Percentiles rank a stretch among this genome's conserved stretches.
phyloP scores from a whole-genome alignment of 2,888 invertebrate species.

The Ypsolopha sequella region DNA sequence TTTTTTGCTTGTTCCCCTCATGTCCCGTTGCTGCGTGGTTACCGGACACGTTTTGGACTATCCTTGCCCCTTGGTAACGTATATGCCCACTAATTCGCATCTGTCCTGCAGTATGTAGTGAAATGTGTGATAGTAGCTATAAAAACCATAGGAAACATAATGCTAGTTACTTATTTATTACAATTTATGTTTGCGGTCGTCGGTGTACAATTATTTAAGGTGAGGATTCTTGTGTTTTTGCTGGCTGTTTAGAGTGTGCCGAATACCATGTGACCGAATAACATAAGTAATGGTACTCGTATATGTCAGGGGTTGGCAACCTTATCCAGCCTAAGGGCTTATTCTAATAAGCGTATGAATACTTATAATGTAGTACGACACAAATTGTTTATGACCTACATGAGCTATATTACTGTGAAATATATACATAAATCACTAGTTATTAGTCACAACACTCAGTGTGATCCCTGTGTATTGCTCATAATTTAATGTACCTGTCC shows the following conservation, averaged over 20 bases:
- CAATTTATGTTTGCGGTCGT: conserved; percentile 99
- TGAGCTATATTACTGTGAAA: too few species aligned
- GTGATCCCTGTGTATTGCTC: too few species aligned
- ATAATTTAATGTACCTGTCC: too few species aligned
- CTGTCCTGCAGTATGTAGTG: conserved; percentile 90
- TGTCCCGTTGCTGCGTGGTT: conserved; percentile 55
- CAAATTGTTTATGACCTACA: too few species aligned
- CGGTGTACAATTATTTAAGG: conserved; percentile 99
- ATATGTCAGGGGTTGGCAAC: too few species aligned
- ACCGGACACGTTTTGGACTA: conserved; percentile 33
- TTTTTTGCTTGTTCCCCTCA: conserved; percentile 62
- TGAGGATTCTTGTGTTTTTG: conserved; percentile 59
- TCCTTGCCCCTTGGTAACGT: conserved; percentile 51
- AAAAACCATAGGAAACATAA: conserved; percentile 99
- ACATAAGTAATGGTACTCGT: too few species aligned
- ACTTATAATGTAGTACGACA: too few species aligned
- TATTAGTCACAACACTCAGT: too few species aligned
- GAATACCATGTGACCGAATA: too few species aligned
- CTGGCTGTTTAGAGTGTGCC: conserved; percentile 9
- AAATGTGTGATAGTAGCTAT: conserved; percentile 99
- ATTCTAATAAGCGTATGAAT: too few species aligned
- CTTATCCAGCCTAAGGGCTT: too few species aligned
- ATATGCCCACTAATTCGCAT: conserved; percentile 46
- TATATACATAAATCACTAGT: too few species aligned
- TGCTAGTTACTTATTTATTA: conserved; percentile 99